Base-by-base conservation (phyloP, 2,113 vertebrate species). In the Hippopotamus amphibius region DNA sequence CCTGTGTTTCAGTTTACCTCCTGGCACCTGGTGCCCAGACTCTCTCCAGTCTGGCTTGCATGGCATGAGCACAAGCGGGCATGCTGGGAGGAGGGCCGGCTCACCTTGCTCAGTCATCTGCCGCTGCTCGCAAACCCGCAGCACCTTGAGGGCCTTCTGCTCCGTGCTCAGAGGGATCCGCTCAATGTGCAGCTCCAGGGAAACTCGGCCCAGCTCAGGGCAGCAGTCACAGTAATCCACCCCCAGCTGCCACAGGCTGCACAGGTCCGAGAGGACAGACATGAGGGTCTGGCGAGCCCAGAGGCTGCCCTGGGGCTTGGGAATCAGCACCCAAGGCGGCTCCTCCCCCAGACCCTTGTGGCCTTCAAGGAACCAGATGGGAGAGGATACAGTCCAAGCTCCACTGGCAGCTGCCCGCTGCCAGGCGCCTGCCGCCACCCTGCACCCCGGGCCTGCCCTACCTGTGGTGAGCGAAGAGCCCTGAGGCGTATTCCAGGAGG, bases 141-240 rank as follows among this genome's bases (percentile, higher is more conserved):
- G 98, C 97, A 99, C 99, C 95, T 99, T 99, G 12, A 99, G 98
- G 24, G 99, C 99, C 97, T 99, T 99, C 95, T 99, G 99, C 93
- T 99, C 99, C 0, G 99, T 99, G 97, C 98, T 99, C 57, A 99
- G 98, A 3, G 99, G 99, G 43, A 99, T 98, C 2, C 99, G 98
- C 97, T 99, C 99, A 0, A 99, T 99, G 93, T 99, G 99, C 85
- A 99, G 99, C 98, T 99, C 99, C 98, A 99, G 95, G 96, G 99
- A 99, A 15, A 99, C 99, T 0, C 99, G 98, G 55, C 99, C 99
- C 3, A 99, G 99, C 96, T 99, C 99, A 0, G 99, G 99, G 82
- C 99, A 99, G 98, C 99, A 97, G 98, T 99, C 99, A 3, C 99
- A 99, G 98, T 99, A 99, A 97, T 99, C 99, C 76, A 99, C 99